Conservation (phyloP, 92 coral and sea anemone genomes). For the Scolanthus callimorphus region DNA sequence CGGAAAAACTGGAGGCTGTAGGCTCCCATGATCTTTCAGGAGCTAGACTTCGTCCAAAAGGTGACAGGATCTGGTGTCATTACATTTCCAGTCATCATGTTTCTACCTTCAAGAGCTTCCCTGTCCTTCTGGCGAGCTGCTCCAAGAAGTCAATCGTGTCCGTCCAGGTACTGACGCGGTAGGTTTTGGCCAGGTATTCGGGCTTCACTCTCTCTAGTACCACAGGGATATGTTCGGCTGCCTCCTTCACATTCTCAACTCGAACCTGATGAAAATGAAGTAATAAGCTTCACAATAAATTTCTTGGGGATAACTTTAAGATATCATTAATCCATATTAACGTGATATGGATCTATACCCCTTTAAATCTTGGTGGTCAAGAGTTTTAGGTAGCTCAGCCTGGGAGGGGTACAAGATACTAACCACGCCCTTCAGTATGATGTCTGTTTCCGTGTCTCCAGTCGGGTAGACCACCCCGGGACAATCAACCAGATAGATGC, state of each 20-base stretch:
- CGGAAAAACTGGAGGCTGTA: no score
- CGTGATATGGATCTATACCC: no score
- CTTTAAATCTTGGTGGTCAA: no score
- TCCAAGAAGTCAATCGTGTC: constrained; percentile 79
- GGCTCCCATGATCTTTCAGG: no score
- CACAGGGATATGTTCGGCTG: constrained; percentile 82
- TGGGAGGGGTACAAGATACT: no score
- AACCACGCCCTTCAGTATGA: constrained; percentile 98
- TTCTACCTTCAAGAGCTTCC: constrained; percentile 84
- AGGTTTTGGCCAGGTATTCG: constrained; percentile 82
- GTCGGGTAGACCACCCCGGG: constrained; percentile 98
- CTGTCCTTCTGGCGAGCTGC: constrained; percentile 81
- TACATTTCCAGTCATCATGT: no score
- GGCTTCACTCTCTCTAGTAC: constrained; percentile 83
- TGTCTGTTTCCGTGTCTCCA: constrained; percentile 90
- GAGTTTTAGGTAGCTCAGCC: no score
- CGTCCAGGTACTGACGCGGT: constrained; percentile 76
- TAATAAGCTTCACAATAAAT: no score
- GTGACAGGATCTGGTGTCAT: no score
- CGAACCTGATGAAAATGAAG: constrained; percentile 61
- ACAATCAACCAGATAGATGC: constrained; percentile 91
- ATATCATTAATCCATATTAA: no score
- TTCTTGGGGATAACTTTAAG: no score
- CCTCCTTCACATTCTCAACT: constrained; percentile 92
- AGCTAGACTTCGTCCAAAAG: no score